phyloP scores from a whole-genome alignment of 2,113 vertebrate species.

The Chloropsis hardwickii region DNA sequence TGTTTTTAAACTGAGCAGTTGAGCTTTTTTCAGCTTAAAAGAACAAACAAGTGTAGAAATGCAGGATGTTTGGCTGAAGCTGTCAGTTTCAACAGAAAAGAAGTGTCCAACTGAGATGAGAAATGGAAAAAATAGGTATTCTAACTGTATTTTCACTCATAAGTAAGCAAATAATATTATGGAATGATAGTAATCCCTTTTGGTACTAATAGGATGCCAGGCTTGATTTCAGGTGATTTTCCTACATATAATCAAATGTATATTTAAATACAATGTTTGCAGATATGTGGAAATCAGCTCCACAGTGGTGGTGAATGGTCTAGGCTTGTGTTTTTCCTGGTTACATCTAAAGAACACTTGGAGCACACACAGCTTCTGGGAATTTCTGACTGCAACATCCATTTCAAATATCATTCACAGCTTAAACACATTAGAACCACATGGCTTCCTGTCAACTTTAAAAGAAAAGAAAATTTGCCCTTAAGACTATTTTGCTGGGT shows the following conservation, averaged over 20 bases:
- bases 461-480: neutral
- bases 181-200: neutral
- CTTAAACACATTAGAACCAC: slow-evolving; percentile 49
- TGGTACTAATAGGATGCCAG: neutral
- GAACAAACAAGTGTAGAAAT: neutral
- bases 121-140: neutral
- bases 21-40: neutral
- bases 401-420: slow-evolving; percentile 30
- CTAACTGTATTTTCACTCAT: neutral
- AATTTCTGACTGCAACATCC: neutral
- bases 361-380: neutral
- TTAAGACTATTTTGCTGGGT: neutral
- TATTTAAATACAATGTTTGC: neutral
- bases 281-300: neutral
- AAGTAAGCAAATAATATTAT: neutral
- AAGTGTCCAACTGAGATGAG: neutral
- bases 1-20: neutral
- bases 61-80: neutral
- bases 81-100: neutral
- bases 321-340: neutral
- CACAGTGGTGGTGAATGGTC: neutral
- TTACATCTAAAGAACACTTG: neutral
- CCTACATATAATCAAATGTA: neutral
- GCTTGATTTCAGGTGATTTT: neutral
- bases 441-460: slow-evolving; percentile 10